phyloP scores from a whole-genome alignment of 2,113 vertebrate genomes.

The Rhinichthys klamathensis region DNA sequence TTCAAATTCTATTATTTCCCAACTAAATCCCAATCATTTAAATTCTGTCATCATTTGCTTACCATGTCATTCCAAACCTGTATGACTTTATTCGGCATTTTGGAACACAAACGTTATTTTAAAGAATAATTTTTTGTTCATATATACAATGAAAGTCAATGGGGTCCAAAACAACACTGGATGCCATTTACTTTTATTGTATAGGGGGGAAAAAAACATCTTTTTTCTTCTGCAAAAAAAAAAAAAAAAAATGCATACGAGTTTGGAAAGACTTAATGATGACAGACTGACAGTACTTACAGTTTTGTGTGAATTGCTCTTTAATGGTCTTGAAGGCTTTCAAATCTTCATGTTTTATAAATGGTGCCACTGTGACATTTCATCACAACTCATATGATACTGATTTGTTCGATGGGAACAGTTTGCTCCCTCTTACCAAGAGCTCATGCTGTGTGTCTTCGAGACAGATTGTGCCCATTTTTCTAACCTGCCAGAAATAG shows the following conservation, averaged over 20 bases:
- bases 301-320: neutral
- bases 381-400: neutral
- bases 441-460: constrained; percentile 9
- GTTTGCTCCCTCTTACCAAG: constrained; percentile 1
- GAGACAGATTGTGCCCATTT: neutral
- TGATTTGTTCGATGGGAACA: neutral
- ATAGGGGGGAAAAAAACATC: neutral
- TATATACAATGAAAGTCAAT: neutral
- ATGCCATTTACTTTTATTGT: neutral
- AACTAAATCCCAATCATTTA: too few relatives aligned
- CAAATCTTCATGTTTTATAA: neutral
- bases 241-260: neutral
- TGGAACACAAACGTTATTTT: neutral
- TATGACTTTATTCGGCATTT: neutral
- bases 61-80: neutral
- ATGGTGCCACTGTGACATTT: neutral
- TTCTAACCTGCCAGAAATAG: constrained; percentile 2
- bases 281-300: neutral
- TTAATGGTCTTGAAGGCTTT: neutral
- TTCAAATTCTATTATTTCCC: neutral
- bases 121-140: neutral
- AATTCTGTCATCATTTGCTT: neutral
- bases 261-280: neutral
- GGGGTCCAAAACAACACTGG: neutral
- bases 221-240: too few relatives aligned